Base-by-base conservation (phyloP, 2,888 invertebrate genomes). In the Aplocera efformata region DNA sequence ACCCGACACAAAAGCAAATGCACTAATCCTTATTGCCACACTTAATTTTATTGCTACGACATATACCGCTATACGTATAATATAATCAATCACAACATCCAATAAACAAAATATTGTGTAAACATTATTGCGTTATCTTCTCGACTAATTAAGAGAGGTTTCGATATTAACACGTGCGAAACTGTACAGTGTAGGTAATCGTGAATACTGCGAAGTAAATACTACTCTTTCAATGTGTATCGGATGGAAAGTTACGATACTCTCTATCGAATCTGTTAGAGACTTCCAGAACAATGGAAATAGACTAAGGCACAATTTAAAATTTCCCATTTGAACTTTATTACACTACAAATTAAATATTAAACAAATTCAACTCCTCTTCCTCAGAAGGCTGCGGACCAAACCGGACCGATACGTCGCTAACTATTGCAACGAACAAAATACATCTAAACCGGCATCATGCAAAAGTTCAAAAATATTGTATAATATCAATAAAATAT, bases 251-350 rank as follows among this genome's bases (percentile, higher is more conserved):
- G 36, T 51, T 58, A 61, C 52, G 40, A 50, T 48, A 54, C 53
- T 50, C 56, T 58, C 54, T 53, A 57, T 60, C 63, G 58, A 57
- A 41, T 59, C 50, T 53, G 59, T 52, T 51, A 54, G 53, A 63
- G 66, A 65, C 66, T 67, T 38, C 41, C 46, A 69, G 72, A 72
- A 76, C 76, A 38, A 33, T 42, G 60, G 57, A 74, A 80, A 79
- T 74, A 72, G 81, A 79, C 85, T 86, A 88, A 88, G 86, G 86
- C 86, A 88, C 86, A 84, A 85, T 86, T 83, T 81, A 77, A 79
- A 74, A 41, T 80, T 79, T 84, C 68, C 73, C 68, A 65, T 84
- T 86, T 86, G 85, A 84, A 86, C 83, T 85, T 82, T 78, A 77
- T 80, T 78, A 72, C 70, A 75, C 51, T 71, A 75, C 79, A 74